Evolutionary conservation across 2,113 vertebrate genomes (phyloP).

Genomic region (Cercopithecus mona): DNA sequence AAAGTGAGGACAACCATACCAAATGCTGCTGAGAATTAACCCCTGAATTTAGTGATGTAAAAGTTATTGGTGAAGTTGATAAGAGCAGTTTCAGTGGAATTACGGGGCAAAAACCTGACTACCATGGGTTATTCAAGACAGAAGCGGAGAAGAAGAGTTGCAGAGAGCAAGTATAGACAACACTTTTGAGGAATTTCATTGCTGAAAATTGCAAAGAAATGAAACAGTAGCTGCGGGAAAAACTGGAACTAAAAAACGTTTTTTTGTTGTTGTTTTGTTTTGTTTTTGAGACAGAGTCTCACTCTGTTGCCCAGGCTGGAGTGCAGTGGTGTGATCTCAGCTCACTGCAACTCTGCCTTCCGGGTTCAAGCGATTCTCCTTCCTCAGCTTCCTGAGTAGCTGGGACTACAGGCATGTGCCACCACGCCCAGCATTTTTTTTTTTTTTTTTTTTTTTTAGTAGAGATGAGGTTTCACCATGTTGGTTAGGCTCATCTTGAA

Average conservation of each 20-base stretch:
- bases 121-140: not conserved
- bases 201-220: constrained; percentile 7
- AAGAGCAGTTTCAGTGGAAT: not conserved
- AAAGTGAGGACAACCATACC: not conserved
- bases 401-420: no score
- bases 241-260: not conserved
- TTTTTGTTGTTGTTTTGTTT: no score
- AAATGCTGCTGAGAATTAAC: not conserved
- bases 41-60: not conserved
- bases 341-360: no score
- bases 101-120: not conserved
- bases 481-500: no score
- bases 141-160: not conserved
- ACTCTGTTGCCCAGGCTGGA: no score
- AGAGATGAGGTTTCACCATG: no score
- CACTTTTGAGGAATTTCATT: not conserved
- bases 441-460: no score
- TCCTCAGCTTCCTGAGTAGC: no score
- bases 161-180: not conserved
- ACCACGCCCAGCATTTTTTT: no score
- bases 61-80: not conserved
- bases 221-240: not conserved
- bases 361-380: no score
- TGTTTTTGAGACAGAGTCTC: no score
- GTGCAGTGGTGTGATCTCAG: no score